A percentile compares a stretch with the other conserved stretches of the same genome.
Conservation (phyloP, 2,888 invertebrate species). For the Dryomyza anilis region DNA sequence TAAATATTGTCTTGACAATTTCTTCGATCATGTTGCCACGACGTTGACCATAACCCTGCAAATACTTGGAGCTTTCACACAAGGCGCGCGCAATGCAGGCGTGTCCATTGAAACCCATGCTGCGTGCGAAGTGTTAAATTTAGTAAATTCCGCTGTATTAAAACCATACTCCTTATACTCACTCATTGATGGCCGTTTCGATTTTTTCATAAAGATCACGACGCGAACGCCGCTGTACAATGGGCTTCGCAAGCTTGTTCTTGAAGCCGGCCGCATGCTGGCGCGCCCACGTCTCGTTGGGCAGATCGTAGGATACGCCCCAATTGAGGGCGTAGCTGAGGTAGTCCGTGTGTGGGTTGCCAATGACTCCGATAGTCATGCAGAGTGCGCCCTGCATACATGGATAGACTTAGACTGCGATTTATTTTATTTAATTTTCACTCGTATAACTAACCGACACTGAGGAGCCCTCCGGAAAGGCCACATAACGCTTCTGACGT, state of each 20-base stretch:
- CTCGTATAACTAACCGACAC: conserved; percentile 61
- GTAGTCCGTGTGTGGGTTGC: conserved; percentile 66
- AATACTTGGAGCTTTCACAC: conserved; percentile 73
- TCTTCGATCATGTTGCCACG: conserved; percentile 72
- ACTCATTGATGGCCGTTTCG: conserved; percentile 74
- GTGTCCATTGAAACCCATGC: conserved; percentile 77
- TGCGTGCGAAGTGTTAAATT: conserved; percentile 52
- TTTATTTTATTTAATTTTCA: neutral
- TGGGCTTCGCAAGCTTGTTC: conserved; percentile 42
- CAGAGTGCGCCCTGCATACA: conserved; percentile 64
- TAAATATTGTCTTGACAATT: conserved; percentile 72
- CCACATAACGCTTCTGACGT: conserved; percentile 62
- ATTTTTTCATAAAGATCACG: conserved; percentile 73
- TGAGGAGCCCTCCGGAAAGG: conserved; percentile 66
- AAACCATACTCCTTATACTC: conserved; percentile 39
- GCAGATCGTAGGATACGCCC: conserved; percentile 72
- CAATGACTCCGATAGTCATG: conserved; percentile 66
- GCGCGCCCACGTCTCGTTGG: conserved; percentile 65
- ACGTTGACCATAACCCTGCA: conserved; percentile 62
- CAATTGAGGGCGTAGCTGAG: conserved; percentile 72
- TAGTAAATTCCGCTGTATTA: neutral
- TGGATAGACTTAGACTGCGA: neutral
- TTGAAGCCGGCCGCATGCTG: conserved; percentile 56
- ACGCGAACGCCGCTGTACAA: conserved; percentile 65
- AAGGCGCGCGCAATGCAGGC: conserved; percentile 73